Percentiles rank a stretch among this genome's conserved stretches.
Evolutionary conservation across 2,888 invertebrate genomes (phyloP).

Genomic region (Chaitophorus viminalis): DNA sequence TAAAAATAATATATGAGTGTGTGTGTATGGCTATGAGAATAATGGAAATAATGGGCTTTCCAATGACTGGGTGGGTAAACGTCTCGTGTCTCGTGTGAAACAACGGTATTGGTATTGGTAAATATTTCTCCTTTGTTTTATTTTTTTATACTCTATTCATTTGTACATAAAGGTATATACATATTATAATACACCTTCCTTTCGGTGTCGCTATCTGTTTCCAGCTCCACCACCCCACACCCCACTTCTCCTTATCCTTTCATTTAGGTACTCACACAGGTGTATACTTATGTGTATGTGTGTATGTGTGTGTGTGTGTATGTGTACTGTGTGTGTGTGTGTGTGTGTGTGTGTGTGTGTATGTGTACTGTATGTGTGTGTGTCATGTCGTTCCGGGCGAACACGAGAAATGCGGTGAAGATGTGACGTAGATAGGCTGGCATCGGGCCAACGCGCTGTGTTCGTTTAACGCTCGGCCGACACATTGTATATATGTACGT

Average conservation of each 20-base stretch:
- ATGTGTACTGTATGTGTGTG: background rate
- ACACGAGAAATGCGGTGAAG: slow-evolving; percentile 60
- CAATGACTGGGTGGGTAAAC: too few relatives aligned
- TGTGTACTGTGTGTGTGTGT: background rate
- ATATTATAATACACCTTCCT: background rate
- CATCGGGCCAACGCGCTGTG: slow-evolving; percentile 48
- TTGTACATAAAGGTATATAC: too few relatives aligned
- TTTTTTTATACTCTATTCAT: background rate
- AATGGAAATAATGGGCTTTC: too few relatives aligned
- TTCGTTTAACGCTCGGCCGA: slow-evolving; percentile 26
- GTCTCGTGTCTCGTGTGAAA: background rate
- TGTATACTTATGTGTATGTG: background rate
- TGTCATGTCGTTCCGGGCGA: slow-evolving; percentile 54
- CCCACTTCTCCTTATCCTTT: background rate
- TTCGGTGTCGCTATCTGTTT: background rate
- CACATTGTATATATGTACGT: background rate
- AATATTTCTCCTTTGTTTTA: background rate
- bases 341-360: background rate
- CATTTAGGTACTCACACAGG: background rate
- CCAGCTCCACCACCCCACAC: background rate
- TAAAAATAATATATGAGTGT: too few relatives aligned
- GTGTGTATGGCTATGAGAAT: background rate
- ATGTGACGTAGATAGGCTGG: slow-evolving; percentile 59
- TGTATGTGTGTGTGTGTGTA: background rate
- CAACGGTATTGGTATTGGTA: background rate